phyloP scores from a whole-genome alignment of 2,888 invertebrate species.

The Dascillus cervinus region DNA sequence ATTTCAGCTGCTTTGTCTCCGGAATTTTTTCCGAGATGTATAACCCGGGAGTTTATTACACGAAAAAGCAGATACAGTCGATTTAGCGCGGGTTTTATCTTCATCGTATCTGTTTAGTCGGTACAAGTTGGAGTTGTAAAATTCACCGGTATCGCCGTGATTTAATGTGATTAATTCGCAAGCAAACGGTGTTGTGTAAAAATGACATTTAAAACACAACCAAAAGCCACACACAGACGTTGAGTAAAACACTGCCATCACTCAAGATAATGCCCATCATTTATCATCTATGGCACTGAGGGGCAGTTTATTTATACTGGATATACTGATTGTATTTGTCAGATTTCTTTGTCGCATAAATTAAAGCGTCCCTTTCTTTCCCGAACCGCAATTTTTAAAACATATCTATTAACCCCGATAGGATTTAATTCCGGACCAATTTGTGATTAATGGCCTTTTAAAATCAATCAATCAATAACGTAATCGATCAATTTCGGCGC shows the following conservation, averaged over 20 bases:
- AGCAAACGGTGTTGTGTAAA: conserved; percentile 25
- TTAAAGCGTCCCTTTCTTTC: conserved; percentile 4
- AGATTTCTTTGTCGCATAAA: conserved; percentile 4
- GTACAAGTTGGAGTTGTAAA: conserved; percentile 3
- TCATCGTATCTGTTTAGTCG: too few relatives aligned
- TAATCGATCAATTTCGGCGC: conserved; percentile 16
- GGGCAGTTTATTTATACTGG: conserved; percentile 13
- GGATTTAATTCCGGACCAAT: conserved; percentile 10
- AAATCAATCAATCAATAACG: conserved; percentile 13
- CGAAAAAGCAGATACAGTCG: too few relatives aligned
- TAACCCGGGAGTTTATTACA: too few relatives aligned
- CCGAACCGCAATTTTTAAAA: too few relatives aligned
- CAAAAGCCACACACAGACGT: conserved; percentile 33
- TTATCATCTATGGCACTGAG: conserved; percentile 16
- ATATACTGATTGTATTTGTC: conserved; percentile 6
- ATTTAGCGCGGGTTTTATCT: too few relatives aligned
- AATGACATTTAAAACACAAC: conserved; percentile 31
- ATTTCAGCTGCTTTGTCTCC: too few relatives aligned
- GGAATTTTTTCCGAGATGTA: too few relatives aligned
- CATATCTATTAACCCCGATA: conserved; percentile 8
- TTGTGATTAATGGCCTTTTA: conserved; percentile 12
- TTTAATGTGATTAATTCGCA: conserved; percentile 17
- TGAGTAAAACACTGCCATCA: conserved; percentile 35
- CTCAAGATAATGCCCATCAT: conserved; percentile 32
- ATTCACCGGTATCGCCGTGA: conserved; percentile 4